Base-by-base conservation (phyloP, 2,113 vertebrate species). In the Odocoileus virginianus region DNA sequence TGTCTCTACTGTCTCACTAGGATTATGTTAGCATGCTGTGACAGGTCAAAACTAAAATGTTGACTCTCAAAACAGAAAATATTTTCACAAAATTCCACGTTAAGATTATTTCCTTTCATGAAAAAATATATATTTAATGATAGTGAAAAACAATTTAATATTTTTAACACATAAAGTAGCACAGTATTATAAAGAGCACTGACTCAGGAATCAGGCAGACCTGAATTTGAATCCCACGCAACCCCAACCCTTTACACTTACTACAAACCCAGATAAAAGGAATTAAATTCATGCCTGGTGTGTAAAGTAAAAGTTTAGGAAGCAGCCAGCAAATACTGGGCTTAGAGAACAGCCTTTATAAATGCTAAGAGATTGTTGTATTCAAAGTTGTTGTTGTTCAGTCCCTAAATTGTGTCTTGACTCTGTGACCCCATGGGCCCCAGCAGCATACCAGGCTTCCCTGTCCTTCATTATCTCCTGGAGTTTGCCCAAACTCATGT, bases 1-100 rank as follows among this genome's bases (percentile, higher is more conserved):
- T 58, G 6, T 79, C 25, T 76, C 57, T 91, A 4, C 61, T 71
- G 0, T 40, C 47, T 82, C n/a, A 47, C 60, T 89, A 47, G 87
- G 47, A 82, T 19, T 52, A 6, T 74, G 23, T 58, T 79, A 36
- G 0, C 78, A 13, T 76, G 25, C 43, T 64, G 25, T 61, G 27
- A 57, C 60, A 54, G 45, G 30, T 33, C 60, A 82, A 89, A 95
- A 74, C 13, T 54, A 58, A 91, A 76, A 57, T 87, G 43, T 79
- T 84, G 50, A 47, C 33, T 90, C 92, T 78, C 74, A 87, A 90
- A 92, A 47, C 60, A 93, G 86, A 82, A 64, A 74, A 67, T 86
- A 47, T 47, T 93, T 74, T 78, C 60, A 78, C 28, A 57, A 84
- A n/a, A 93, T 45, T 87, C 43, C 95, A 21, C 78, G 55, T n/a